A percentile compares a stretch with the other conserved stretches of the same genome.
Evolutionary conservation across 2,888 invertebrate genomes (phyloP).

Genomic region (Drosophila setosimentum): DNA sequence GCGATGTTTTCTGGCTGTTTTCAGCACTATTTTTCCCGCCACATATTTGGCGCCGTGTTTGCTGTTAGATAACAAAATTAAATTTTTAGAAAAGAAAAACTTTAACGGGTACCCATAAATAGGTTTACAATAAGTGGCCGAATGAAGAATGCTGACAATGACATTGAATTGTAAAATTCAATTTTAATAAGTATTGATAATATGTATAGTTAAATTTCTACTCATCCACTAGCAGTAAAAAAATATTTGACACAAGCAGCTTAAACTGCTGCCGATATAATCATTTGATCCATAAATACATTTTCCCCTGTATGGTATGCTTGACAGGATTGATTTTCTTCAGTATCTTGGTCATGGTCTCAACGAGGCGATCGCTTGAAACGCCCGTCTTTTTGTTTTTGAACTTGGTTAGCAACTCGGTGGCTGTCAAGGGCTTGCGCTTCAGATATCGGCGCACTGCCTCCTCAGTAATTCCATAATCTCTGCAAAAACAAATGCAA

Average conservation of each 20-base stretch:
- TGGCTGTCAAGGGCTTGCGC: conserved; percentile 99
- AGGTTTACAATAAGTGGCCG: neutral
- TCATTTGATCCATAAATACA: conserved; percentile 94
- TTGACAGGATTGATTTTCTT: conserved; percentile 97
- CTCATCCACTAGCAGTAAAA: neutral
- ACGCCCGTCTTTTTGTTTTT: conserved; percentile 97
- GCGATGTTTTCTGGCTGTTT: neutral
- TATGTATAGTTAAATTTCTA: conserved; percentile 4
- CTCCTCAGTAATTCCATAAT: conserved; percentile 96
- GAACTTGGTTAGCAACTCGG: conserved; percentile 97
- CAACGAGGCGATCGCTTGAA: conserved; percentile 95
- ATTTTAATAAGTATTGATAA: conserved; percentile 28
- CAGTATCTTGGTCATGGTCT: conserved; percentile 96
- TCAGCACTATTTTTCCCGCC: neutral
- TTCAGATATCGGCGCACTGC: conserved; percentile 97
- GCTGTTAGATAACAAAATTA: neutral
- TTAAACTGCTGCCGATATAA: neutral
- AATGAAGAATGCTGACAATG: neutral
- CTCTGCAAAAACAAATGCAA: conserved; percentile 86
- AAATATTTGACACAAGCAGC: neutral
- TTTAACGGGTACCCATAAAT: neutral
- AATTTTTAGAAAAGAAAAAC: neutral
- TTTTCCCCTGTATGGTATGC: conserved; percentile 95
- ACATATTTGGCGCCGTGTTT: neutral
- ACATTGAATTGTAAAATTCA: conserved; percentile 1